Base-by-base conservation (phyloP, 2,113 vertebrate genomes). In the Nothoprocta pentlandii region DNA sequence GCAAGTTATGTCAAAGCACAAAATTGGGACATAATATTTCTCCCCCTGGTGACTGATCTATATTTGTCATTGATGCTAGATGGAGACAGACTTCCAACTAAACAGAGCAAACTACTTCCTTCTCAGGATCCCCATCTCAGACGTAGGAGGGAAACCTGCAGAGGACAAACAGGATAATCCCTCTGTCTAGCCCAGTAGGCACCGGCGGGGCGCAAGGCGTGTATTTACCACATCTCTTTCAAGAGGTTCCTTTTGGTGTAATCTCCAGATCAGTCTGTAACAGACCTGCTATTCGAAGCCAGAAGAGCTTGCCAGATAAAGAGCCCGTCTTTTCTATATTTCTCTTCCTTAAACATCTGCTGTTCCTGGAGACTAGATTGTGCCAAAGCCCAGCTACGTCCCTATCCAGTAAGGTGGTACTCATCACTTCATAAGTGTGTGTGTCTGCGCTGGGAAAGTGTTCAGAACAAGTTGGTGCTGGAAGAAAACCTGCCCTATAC, bases 321-420 rank as follows among this genome's bases (percentile, higher is more conserved):
- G 70, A 53, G 76, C 51, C 56, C 80, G 51, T 42, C 69, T 80
- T 84, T 83, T 80, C 47, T 10, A 3, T 47, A 66, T 62, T 69
- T 79, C 64, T 73, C n/a, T 76, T 93, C 58, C 80, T 94, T 86
- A 90, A 93, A 89, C 91, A 88, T 39, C 66, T 90, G 83, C 77
- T 79, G 6, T 28, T 93, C 53, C 58, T 76, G 34, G n/a, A 92
- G 58, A 75, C 23, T 32, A 92, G 32, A 75, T 0, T 70, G 68
- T 4, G 19, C 94, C 82, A 68, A 47, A 91, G 85, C 21, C 8
- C 86, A 58, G 90, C 86, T 84, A 89, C 80, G 61, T 78, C 86
- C 90, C 0, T 0, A 87, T 70, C 74, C 36, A 30, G 42, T 34
- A 32, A 2, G 6, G 39, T 30, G 58, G 73, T 70, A 73, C 54